Evolutionary conservation across 2,888 invertebrate genomes (phyloP), one percentile per base, ranked within the genome.

Genomic region (Tenodera sinensis): DNA sequence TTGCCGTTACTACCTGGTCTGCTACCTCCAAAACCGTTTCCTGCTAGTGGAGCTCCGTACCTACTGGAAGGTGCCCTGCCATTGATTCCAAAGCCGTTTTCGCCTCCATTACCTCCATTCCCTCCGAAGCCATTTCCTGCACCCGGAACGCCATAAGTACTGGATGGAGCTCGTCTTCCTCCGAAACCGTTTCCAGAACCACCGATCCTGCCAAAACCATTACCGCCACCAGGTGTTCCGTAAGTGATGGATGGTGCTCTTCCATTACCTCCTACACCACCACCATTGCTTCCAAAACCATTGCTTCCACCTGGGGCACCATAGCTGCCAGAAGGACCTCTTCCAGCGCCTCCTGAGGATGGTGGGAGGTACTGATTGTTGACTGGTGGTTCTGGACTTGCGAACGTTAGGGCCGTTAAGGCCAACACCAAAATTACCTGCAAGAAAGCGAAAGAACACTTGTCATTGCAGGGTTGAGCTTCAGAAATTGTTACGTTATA

Each of bases 381-480:
- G 54, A 90, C 90, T 14, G 92, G 92, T 14, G 91, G 91, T 84
- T 92, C 92, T 85, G 92, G 91, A 88, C 92, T 92, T 27, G 91
- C 92, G 27, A 90, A 89, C 42, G 91, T 91, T 91, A 91, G 83
- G 9, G 91, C 90, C 30, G 91, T 87, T 87, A 92, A 42, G 12
- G 88, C 86, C 83, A 90, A 84, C 7, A 90, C 28, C 28, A 89
- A n/a, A 14, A 89, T 54, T 25, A 90, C 34, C 90, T 90, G 89
- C 28, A 88, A 81, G 4, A 47, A 71, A 28, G n/a, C 4, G 27
- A 83, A 0, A 28, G 30, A 82, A 27, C 81, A 83, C 12, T 25
- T 8, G 8, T 20, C 42, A 20, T 30, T 30, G 0, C 28, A 15
- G 3, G 14, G 8, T 0, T 25, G 54, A 27, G 34, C 2, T 30